Evolutionary conservation across 92 coral and sea anemone genomes (phyloP), one percentile per base, ranked within the genome.

Genomic region (Epizoanthus rinbou): DNA sequence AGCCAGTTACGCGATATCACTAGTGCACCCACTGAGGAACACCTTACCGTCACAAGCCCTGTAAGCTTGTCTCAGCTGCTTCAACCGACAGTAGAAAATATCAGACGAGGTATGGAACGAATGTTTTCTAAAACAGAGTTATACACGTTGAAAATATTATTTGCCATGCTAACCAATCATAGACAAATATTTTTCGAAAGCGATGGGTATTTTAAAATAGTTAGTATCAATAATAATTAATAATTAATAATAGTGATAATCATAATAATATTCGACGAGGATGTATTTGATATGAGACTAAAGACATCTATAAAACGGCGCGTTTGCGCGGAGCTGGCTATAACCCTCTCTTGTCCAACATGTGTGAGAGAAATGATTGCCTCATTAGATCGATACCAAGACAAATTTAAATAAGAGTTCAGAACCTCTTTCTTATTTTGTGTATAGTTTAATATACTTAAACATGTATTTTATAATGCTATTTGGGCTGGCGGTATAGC

Each of bases 81-180:
- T 43, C 82, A 72, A 21, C 89, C 90, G 31, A 80, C 76, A 18
- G 94, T 93, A 57, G 87, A 93, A 67, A 93, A 87, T 62, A 87
- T 95, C 35, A 87, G 95, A 62, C 88, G 83, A 85, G 98, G 98
- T 93, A 82, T 8, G 60, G 11, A n/a, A 9, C 57, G n/a, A 1
- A 41, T 37, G 8, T 69, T 4, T 69, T 13, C 6, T 6, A 69
- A n/a, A 17, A 18, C 17, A 7, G 1, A 0, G n/a, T 15, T 16
- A 69, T 69, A 18, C 23, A 5, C 52, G 28, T 68, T 68, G 5
- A 37, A 13, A 68, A 14, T 68, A 18, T 1, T 7, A 68, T 2
- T 45, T 68, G 52, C 39, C 15, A 50, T 50, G 0, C 14, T 2
- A 50, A 50, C 15, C 3, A 10, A 50, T 50, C 3, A 9, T 10